Evolutionary conservation across 1,140 invertebrate genomes (phyloP), one percentile per base, ranked within the genome.

Genomic region (Riptortus pedestris): DNA sequence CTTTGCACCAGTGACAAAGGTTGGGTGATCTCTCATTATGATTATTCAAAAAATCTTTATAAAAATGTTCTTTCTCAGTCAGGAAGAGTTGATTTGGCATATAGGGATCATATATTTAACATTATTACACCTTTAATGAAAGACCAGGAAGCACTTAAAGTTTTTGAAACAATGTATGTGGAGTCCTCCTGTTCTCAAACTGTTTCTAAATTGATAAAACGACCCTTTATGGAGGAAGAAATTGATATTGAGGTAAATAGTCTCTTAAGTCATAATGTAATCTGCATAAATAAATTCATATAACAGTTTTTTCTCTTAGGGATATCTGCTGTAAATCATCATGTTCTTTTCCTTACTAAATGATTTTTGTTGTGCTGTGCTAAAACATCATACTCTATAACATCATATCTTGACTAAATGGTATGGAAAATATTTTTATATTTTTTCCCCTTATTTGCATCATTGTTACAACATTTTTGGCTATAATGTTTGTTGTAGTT

Each of bases 11-110:
- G 24, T 60, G 38, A 51, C 18, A 55, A 63, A 48, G 66, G 66
- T 20, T 67, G 63, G 63, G 64, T 67, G 1, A 27, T 67, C 5
- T 67, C 60, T n/a, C 66, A 67, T 48, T 51, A 65, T 11, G 48
- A 65, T 14, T 65, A 48, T 47, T 28, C 57, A 2, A 51, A 48
- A 51, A 45, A 63, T 28, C 48, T 65, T 12, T 67, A 65, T 31
- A 29, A 20, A 24, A 63, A 63, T 31, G 61, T 65, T 12, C 29
- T 31, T 28, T 60, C 63, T 14, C 59, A 38, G 28, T 38, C 43
- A 9, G 64, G 48, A 7, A 24, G 22, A 11, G 28, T 65, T 18
- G 52, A 66, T 51, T 29, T 60, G n/a, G 43, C 18, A 12, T 61
- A 47, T 51, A 31, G 45, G 28, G 33, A 61, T 24, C 29, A 66